Evolutionary conservation across 2,113 vertebrate species (phyloP).

Genomic region (Entelurus aequoreus): DNA sequence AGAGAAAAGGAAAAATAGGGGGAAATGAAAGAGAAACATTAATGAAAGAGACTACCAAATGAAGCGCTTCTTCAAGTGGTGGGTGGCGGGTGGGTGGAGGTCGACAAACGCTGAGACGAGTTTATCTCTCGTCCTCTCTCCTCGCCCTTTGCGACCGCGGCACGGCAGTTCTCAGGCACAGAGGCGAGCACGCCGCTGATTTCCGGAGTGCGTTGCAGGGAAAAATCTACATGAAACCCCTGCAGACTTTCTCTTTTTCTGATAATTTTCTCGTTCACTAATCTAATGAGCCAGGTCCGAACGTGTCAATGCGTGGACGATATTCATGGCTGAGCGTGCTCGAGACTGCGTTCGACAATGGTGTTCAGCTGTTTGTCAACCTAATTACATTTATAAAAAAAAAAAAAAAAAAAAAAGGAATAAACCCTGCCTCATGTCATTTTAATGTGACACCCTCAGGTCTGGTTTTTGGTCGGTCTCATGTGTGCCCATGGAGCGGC

Average conservation of each 20-base stretch:
- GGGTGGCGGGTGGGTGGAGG: slow-evolving; percentile 47
- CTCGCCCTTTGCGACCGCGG: slow-evolving; percentile 55
- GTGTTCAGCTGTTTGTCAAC: neutral
- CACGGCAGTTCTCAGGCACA: slow-evolving; percentile 43
- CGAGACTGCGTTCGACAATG: slow-evolving; percentile 1
- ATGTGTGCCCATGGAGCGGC: slow-evolving; percentile 30
- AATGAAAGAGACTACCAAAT: slow-evolving; percentile 70
- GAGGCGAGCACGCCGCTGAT: slow-evolving; percentile 55
- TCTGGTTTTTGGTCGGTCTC: slow-evolving; percentile 22
- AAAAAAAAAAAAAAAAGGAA: neutral
- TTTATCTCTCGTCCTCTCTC: slow-evolving; percentile 32
- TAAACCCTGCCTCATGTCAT: neutral
- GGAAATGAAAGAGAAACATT: slow-evolving; percentile 65
- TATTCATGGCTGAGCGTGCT: neutral
- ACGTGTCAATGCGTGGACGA: slow-evolving; percentile 14
- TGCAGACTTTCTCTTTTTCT: slow-evolving; percentile 37
- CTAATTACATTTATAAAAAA: slow-evolving; percentile 7
- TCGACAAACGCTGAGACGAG: slow-evolving; percentile 43
- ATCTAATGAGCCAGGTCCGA: slow-evolving; percentile 48
- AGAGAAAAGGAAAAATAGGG: slow-evolving; percentile 18
- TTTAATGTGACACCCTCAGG: neutral
- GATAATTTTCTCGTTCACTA: slow-evolving; percentile 55
- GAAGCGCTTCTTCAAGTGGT: slow-evolving; percentile 56
- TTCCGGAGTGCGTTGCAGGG: slow-evolving; percentile 51
- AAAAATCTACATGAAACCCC: slow-evolving; percentile 63